Conservation (phyloP, 2,113 vertebrate species). For the Pangasianodon hypophthalmus region DNA sequence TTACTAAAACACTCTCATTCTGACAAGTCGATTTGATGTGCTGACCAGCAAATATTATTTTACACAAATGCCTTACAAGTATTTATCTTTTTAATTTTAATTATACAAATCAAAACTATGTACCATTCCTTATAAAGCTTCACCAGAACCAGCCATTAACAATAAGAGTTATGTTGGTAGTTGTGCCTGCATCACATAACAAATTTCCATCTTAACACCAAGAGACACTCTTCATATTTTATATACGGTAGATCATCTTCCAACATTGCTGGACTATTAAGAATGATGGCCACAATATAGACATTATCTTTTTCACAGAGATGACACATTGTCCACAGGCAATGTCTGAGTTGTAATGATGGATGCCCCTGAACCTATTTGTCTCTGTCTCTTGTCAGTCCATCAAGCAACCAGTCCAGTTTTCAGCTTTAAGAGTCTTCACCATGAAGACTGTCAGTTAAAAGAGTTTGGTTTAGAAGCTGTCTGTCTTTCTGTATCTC, state of each 20-base stretch:
- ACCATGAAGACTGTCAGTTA: slow-evolving; percentile 40
- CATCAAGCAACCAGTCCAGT: slow-evolving; percentile 31
- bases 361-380: slow-evolving; percentile 29
- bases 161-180: not conserved
- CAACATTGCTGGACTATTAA: slow-evolving; percentile 10
- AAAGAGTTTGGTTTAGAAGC: slow-evolving; percentile 29
- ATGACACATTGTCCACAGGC: slow-evolving; percentile 33
- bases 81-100: not conserved
- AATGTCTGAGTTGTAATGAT: slow-evolving; percentile 36
- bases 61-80: not conserved
- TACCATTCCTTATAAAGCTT: not conserved
- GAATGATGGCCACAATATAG: slow-evolving; percentile 37
- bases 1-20: not conserved
- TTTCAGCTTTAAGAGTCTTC: slow-evolving; percentile 26
- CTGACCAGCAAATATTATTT: not conserved
- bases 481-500: slow-evolving; percentile 23
- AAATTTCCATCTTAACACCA: not conserved
- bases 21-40: no score
- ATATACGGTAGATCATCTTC: slow-evolving; percentile 6
- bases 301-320: slow-evolving; percentile 37
- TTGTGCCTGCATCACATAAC: not conserved
- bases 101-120: not conserved
- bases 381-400: slow-evolving; percentile 24
- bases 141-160: not conserved
- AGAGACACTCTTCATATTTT: slow-evolving; percentile 19